Conservation (phyloP, 2,113 vertebrate species). For the Pontoporia blainvillei region DNA sequence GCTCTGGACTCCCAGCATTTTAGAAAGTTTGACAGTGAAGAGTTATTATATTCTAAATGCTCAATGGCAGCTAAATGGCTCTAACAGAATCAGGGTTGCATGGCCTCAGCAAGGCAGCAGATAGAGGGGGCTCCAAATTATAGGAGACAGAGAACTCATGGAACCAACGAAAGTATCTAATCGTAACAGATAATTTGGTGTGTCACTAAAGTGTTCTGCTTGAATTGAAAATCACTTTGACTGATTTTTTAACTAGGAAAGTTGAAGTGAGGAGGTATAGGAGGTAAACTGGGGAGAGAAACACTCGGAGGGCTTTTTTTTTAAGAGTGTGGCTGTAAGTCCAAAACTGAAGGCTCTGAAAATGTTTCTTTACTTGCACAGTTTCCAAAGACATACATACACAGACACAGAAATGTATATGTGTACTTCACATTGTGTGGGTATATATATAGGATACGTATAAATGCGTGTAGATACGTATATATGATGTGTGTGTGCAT, state of each 20-base stretch:
- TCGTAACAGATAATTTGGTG: background rate
- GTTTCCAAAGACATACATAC: background rate
- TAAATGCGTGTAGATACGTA: fast-evolving
- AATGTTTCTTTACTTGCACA: background rate
- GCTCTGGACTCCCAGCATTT: background rate
- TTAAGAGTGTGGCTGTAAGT: background rate
- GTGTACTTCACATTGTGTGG: background rate
- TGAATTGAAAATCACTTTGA: background rate
- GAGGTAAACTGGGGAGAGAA: background rate
- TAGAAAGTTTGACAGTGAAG: background rate
- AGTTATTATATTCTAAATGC: background rate
- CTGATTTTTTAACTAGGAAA: background rate
- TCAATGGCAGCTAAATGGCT: background rate
- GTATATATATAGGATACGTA: background rate
- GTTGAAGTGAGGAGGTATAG: background rate
- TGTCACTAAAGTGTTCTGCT: background rate
- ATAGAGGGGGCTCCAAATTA: background rate
- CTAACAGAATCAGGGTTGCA: background rate
- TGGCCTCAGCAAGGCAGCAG: background rate
- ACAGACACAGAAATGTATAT: fast-evolving
- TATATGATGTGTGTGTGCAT: background rate
- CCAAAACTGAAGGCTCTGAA: background rate
- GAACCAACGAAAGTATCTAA: background rate
- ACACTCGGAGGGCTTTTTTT: background rate
- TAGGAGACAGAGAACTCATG: background rate